These are phyloP conservation scores for Botia kubotai DNA, from an alignment of 2,797 vertebrate genomes.

Conservation along the genomic window DNA sequence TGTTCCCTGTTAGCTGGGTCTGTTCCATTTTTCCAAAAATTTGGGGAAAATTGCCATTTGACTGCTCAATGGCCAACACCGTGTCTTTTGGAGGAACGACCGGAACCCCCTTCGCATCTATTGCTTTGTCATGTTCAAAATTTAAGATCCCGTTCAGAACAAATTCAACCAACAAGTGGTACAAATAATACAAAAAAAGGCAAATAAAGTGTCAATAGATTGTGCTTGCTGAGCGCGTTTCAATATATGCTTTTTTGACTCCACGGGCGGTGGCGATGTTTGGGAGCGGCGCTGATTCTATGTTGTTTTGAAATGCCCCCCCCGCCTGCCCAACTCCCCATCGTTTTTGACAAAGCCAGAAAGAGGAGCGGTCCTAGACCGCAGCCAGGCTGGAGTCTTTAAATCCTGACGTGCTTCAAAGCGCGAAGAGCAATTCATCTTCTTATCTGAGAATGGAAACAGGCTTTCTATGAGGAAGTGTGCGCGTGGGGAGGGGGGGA, in stretches of 20 bases:
- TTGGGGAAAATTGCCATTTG: constrained; percentile 54
- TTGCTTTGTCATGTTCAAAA: constrained; percentile 60
- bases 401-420: constrained; percentile 86
- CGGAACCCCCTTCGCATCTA: constrained; percentile 61
- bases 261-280: constrained; percentile 68
- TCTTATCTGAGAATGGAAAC: constrained; percentile 87
- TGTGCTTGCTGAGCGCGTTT: constrained; percentile 57
- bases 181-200: constrained; percentile 21
- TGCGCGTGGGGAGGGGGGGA: constrained; percentile 33
- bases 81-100: constrained; percentile 35
- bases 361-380: constrained; percentile 77
- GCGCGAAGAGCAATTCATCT: constrained; percentile 85
- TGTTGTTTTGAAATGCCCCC: constrained; percentile 78
- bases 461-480: constrained; percentile 81
- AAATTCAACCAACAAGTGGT: constrained; percentile 41
- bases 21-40: constrained; percentile 32
- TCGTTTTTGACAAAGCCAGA: constrained; percentile 77
- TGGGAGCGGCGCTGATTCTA: constrained; percentile 72
- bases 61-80: constrained; percentile 59
- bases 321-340: constrained; percentile 63
- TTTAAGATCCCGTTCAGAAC: constrained; percentile 44
- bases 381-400: constrained; percentile 82
- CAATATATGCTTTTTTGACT: constrained; percentile 58
- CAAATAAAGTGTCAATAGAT: constrained; percentile 55
- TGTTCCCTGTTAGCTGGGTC: not conserved